Evolutionary conservation across 2,797 vertebrate species (phyloP), one percentile per base, ranked within the genome.

Genomic region (Mormyrops attenuatus): DNA sequence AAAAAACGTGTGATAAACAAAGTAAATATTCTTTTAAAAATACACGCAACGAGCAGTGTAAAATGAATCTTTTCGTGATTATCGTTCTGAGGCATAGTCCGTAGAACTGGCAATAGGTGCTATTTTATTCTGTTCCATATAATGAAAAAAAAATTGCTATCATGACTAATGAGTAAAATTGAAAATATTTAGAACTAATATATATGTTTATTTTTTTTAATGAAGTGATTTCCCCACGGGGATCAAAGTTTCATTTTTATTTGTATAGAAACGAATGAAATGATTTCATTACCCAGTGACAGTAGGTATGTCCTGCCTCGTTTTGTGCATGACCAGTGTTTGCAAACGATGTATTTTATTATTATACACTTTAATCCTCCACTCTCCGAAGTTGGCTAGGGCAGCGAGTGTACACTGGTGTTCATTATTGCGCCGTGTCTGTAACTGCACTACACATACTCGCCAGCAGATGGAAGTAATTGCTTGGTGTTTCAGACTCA

Each of bases 391-490:
- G 17, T 41, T 8, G n/a, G 38, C 41, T 47, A 44, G 15, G 5
- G 73, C 17, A 47, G 66, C 26, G 5, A 34, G 26, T 69, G 5
- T 60, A 60, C 6, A 69, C 38, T 80, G 38, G 34, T 41, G 34
- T 77, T 41, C 41, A 13, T 22, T 85, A 20, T 47, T 47, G 20
- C 41, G 20, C 41, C 17, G 17, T 47, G 41, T 63, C 26, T n/a
- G 44, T 69, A 20, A 34, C 44, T 89, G 85, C 50, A 77, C 55
- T 87, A 8, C 66, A 26, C 6, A 41, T 17, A 73, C 30, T 87
- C 50, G 7, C 63, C 89, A 87, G 63, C 17, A 87, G 89, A 86
- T 77, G 63, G 89, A 57, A 89, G 84, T 77, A 87, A 44, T 44
- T 87, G 85, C 63, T 87, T 85, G 49, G 30, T 86, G 8, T 69